Base-by-base conservation (phyloP, 2,797 vertebrate species). In the Microhierax caerulescens region DNA sequence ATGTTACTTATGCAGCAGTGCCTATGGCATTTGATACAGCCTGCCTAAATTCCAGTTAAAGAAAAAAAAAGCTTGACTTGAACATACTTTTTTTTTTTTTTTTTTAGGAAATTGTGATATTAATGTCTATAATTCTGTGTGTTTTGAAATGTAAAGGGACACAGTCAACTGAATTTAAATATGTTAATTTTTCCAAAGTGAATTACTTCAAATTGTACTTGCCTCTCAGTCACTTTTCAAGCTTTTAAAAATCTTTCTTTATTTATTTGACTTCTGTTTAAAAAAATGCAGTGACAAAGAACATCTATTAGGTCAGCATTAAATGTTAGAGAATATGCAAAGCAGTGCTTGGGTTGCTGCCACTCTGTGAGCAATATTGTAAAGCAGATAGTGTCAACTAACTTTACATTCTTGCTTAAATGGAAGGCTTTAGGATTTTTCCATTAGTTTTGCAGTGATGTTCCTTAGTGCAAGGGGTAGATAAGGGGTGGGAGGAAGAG, bases 191-290 rank as follows among this genome's bases (percentile, higher is more conserved):
- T 95, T 45, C 28, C 15, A 32, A 14, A 91, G 41, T 88, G 1
- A 92, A 54, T 90, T 59, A 21, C 76, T 86, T 85, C 15, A 23
- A 78, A 59, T 78, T 75, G 57, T 97, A 94, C 91, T 90, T 95
- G 85, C 94, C 94, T 81, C 96, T 95, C 24, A 76, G 75, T 95
- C 95, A 95, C 93, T 97, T 96, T 96, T 93, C 68, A 88, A 68
- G 51, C 51, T 87, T 90, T 48, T 2, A 27, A 70, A 77, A 53
- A 19, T 24, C 0, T 28, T 36, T 48, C 59, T 61, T 48, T 14
- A 8, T 61, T 48, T 14, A 8, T 56, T 84, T 22, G 2, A 21
- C 12, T 91, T 68, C 54, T 84, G 5, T 63, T 76, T 37, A 67
- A 77, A 88, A 78, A 86, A 90, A 61, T 73, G 54, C n/a, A 57